phyloP scores from a whole-genome alignment of 2,888 invertebrate genomes.

The Balanococcus diminutus region DNA sequence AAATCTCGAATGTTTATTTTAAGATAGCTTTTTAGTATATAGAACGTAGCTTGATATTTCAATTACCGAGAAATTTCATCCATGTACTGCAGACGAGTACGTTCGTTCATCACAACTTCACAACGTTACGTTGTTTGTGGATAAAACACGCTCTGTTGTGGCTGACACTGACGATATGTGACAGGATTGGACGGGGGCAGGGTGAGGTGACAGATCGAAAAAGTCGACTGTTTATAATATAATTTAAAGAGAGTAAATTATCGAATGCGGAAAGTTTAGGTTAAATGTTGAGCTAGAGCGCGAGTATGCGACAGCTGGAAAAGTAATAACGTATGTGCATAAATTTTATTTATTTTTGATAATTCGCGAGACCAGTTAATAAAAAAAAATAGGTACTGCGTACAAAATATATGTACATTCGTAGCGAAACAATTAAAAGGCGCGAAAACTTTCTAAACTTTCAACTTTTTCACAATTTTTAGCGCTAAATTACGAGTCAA shows the following conservation, averaged over 20 bases:
- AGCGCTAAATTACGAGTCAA: not conserved
- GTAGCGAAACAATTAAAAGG: constrained; percentile 1
- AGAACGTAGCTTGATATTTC: constrained; percentile 7
- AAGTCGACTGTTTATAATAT: not conserved
- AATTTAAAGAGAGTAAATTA: not conserved
- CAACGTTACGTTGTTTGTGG: not conserved
- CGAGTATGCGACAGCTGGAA: not conserved
- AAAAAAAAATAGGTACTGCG: not conserved
- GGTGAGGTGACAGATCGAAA: not conserved
- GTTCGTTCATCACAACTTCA: not conserved
- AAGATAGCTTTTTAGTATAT: not conserved
- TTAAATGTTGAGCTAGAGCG: not conserved
- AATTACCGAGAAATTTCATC: constrained; percentile 9
- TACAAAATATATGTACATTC: not conserved
- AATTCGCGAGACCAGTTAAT: constrained; percentile 9
- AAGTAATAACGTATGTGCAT: constrained; percentile 21
- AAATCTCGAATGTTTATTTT: constrained; percentile 19
- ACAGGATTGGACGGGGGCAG: not conserved
- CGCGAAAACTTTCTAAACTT: not conserved
- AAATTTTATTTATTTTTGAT: constrained; percentile 31
- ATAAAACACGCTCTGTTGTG: not conserved
- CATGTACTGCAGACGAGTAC: not conserved
- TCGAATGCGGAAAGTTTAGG: not conserved
- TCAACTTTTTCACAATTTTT: not conserved
- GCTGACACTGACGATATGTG: no score